Conservation (phyloP, 2,888 invertebrate species). For the Plagodis dolabraria region DNA sequence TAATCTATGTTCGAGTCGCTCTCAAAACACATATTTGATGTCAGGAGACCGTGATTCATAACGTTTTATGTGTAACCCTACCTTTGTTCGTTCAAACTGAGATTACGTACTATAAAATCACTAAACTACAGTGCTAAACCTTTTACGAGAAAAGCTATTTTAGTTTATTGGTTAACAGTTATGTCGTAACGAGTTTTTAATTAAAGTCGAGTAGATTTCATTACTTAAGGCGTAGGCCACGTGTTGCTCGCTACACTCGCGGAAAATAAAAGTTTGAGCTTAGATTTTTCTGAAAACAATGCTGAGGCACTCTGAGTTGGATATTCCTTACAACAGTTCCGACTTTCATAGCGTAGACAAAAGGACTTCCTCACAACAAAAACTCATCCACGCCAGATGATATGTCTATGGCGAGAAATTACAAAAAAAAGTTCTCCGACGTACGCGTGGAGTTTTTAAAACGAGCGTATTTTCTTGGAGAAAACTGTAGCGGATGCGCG, state of each 20-base stretch:
- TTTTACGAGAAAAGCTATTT: constrained; percentile 57
- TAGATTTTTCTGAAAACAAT: constrained; percentile 78
- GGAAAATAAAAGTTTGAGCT: constrained; percentile 67
- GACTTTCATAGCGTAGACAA: constrained; percentile 81
- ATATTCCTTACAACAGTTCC: constrained; percentile 81
- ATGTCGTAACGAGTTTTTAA: constrained; percentile 65
- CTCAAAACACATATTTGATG: constrained; percentile 54
- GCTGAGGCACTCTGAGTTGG: constrained; percentile 65
- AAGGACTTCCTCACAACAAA: constrained; percentile 81
- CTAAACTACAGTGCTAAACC: constrained; percentile 48
- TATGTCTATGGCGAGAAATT: constrained; percentile 83
- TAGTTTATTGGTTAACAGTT: constrained; percentile 60
- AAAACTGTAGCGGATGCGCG: constrained; percentile 76
- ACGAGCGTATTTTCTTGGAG: constrained; percentile 75
- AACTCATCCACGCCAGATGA: constrained; percentile 83
- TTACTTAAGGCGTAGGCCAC: constrained; percentile 71
- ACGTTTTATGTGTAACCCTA: constrained; percentile 59
- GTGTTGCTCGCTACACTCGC: constrained; percentile 65
- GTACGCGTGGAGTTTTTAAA: constrained; percentile 74
- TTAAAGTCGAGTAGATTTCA: constrained; percentile 68
- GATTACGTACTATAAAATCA: constrained; percentile 57
- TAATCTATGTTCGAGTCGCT: constrained; percentile 50
- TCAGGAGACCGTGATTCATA: constrained; percentile 58
- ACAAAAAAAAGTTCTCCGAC: constrained; percentile 72
- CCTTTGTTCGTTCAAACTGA: constrained; percentile 48